A percentile compares a stretch with the other conserved stretches of the same genome.
Conservation (phyloP, 1,140 invertebrate species). For the Pristionchus pacificus region DNA sequence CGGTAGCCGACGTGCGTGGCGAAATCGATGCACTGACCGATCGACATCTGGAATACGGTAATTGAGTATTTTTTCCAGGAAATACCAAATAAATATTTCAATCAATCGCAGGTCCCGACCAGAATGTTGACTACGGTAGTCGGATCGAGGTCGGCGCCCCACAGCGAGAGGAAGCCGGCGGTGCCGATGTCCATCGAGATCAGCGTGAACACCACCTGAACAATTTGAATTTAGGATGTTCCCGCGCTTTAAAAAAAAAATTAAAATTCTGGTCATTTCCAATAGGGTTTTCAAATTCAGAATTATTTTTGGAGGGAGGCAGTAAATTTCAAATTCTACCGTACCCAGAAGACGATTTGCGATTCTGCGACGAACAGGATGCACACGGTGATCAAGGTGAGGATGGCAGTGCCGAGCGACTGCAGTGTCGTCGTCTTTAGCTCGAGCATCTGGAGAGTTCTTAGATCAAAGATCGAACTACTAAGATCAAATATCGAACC, state of each 20-base stretch:
- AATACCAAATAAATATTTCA: not conserved
- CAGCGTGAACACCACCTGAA: slow-evolving; percentile 45
- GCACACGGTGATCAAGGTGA: slow-evolving; percentile 52
- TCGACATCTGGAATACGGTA: slow-evolving; percentile 45
- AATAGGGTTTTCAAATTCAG: no score
- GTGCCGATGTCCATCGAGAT: slow-evolving; percentile 58
- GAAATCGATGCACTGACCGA: slow-evolving; percentile 57
- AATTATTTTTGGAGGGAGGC: no score
- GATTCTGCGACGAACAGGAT: slow-evolving; percentile 52
- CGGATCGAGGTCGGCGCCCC: slow-evolving; percentile 54
- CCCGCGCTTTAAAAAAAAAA: no score
- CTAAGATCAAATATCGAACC: slow-evolving; percentile 21
- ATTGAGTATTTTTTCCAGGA: slow-evolving; percentile 1
- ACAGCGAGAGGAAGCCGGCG: slow-evolving; percentile 53
- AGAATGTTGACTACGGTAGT: slow-evolving; percentile 57
- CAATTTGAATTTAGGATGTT: no score
- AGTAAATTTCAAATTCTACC: no score
- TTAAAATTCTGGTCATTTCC: no score
- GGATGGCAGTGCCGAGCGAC: slow-evolving; percentile 55
- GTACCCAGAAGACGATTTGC: slow-evolving; percentile 54
- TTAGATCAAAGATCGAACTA: slow-evolving; percentile 3
- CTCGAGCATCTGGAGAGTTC: slow-evolving; percentile 41
- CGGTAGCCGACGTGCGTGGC: slow-evolving; percentile 56
- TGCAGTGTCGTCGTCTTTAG: slow-evolving; percentile 45
- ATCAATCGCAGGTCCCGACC: slow-evolving; percentile 23